phyloP scores from a whole-genome alignment of 37 sponge, comb jelly and placozoan species.

The Mnemiopsis leidyi region DNA sequence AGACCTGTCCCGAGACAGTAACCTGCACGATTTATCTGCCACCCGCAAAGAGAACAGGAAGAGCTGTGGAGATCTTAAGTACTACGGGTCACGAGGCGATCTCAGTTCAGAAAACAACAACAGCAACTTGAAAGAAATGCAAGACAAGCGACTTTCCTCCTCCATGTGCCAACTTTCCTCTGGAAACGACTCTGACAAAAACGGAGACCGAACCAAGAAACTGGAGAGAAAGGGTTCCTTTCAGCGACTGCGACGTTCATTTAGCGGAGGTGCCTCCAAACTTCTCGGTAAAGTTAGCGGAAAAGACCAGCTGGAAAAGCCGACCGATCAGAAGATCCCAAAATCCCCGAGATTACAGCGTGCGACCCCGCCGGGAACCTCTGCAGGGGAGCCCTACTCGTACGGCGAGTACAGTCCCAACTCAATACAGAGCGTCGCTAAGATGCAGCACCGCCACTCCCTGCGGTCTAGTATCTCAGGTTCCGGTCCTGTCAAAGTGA shows the following conservation, averaged over 20 bases:
- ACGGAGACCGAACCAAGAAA: neutral
- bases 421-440: constrained; percentile 29
- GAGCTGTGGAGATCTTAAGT: constrained; percentile 64
- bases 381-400: constrained; percentile 36
- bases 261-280: constrained; percentile 58
- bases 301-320: neutral
- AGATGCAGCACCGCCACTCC: neutral
- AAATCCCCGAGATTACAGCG: constrained; percentile 33
- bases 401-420: constrained; percentile 26
- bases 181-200: neutral
- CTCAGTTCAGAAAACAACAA: neutral
- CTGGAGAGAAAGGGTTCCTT: constrained; percentile 52
- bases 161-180: constrained; percentile 62
- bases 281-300: constrained; percentile 59
- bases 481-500: constrained; percentile 55
- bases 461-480: neutral
- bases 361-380: constrained; percentile 55
- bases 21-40: neutral
- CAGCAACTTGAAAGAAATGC: constrained; percentile 32
- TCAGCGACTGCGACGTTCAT: constrained; percentile 13
- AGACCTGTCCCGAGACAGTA: constrained; percentile 1
- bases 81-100: constrained; percentile 32
- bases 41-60: constrained; percentile 14
- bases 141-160: constrained; percentile 58
- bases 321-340: neutral